Evolutionary conservation across 2,888 invertebrate genomes (phyloP).

Genomic region (Agrochola lychnidis): DNA sequence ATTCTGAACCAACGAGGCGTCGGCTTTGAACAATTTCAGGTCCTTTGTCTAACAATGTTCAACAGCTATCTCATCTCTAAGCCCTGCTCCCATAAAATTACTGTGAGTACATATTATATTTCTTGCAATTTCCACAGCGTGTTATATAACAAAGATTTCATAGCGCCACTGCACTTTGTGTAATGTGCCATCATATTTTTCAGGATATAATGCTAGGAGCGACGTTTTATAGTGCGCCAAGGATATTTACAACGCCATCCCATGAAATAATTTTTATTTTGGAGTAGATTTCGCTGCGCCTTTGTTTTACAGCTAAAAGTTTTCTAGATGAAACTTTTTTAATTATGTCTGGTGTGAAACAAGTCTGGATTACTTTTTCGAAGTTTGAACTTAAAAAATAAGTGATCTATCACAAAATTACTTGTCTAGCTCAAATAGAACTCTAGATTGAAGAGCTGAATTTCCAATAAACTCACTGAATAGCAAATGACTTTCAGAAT

Average conservation of each 20-base stretch:
- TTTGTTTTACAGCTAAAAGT: conserved; percentile 41
- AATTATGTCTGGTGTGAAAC: conserved; percentile 30
- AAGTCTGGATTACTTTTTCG: conserved; percentile 16
- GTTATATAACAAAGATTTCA: conserved; percentile 61
- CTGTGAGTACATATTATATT: conserved; percentile 48
- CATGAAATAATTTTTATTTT: conserved; percentile 35
- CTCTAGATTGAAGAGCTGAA: conserved; percentile 19
- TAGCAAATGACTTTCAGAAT: neutral
- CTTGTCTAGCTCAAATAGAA: neutral
- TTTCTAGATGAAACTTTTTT: conserved; percentile 17
- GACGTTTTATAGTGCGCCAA: conserved; percentile 60
- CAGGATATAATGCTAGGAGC: conserved; percentile 54
- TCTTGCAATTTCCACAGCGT: conserved; percentile 28
- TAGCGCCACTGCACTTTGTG: conserved; percentile 62
- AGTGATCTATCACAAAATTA: neutral
- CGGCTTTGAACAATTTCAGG: neutral
- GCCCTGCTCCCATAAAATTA: conserved; percentile 42
- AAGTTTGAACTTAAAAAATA: conserved; percentile 20
- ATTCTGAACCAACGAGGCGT: conserved; percentile 20
- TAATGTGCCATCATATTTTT: conserved; percentile 67
- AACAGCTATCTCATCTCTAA: conserved; percentile 49
- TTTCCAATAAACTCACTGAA: neutral
- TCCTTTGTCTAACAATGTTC: conserved; percentile 42
- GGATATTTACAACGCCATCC: conserved; percentile 52
- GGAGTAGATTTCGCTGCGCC: conserved; percentile 1